Base-by-base conservation (phyloP, 1,140 invertebrate species). In the Lepidurus couesii region DNA sequence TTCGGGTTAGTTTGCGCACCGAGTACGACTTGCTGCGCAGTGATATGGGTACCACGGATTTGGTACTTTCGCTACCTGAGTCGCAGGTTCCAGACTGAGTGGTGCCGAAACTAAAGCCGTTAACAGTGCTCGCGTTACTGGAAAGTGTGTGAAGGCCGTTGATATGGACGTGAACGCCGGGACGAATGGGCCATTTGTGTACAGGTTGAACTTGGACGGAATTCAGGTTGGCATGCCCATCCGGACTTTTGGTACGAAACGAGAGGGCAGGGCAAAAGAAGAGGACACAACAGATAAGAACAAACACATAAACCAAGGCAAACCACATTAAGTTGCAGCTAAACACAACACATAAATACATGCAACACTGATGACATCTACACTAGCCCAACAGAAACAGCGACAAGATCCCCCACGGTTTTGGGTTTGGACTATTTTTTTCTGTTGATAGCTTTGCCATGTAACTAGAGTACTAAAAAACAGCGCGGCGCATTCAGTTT, bases 111-210 rank as follows among this genome's bases (percentile, higher is more conserved):
- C 21, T 73, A 78, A 78, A 65, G 44, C 47, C 24, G 74, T 78
- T 65, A 78, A 77, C 75, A 10, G 26, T 42, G 34, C 73, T 53
- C 24, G 42, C 42, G 74, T 78, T 34, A 42, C 53, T 78, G 42
- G 84, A 85, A 74, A 91, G 86, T 80, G 88, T 90, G 82, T 90
- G 89, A 79, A 89, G 87, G 82, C 89, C 90, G 86, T 94, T 94
- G 47, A 95, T 91, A 85, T 95, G 93, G 74, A 95, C 91, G 78
- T 95, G 87, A 73, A 95, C 93, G 43, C 93, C 94, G 1, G 94
- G 93, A 83, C 93, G 92, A 78, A 95, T 86, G 42, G 94, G 94
- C 93, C 93, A 96, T 82, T 93, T 93, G 80, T 84, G 86, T 81
- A 85, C 84, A 79, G 80, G 83, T 81, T 82, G 82, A 11, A 75